Evolutionary conservation across 37 sponge, comb jelly and placozoan genomes (phyloP).

Genomic region (Spongilla lacustris): DNA sequence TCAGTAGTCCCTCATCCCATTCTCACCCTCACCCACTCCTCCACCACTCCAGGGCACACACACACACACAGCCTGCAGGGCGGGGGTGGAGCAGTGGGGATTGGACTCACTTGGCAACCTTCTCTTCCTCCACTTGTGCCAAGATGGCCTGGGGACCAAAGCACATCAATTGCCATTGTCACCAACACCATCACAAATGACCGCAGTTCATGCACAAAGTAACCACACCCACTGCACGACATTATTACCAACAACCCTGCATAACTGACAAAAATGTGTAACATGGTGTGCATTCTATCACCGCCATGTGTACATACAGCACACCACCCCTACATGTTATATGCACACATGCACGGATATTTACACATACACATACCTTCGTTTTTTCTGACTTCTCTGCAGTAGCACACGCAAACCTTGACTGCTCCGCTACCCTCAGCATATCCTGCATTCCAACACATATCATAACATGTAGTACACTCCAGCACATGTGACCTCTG

Average conservation of each 20-base stretch:
- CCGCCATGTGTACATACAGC: background rate
- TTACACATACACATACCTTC: conserved; percentile 34
- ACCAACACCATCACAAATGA: no score
- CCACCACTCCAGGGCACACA: no score
- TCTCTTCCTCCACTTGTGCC: conserved; percentile 61
- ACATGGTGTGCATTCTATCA: background rate
- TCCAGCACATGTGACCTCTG: no score
- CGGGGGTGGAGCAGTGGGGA: no score
- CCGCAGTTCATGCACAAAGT: no score
- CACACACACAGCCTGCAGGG: no score
- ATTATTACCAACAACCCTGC: no score
- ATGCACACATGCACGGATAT: background rate
- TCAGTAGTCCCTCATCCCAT: no score
- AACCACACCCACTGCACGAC: no score
- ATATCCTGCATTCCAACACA: conserved; percentile 35
- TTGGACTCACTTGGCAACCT: conserved; percentile 55
- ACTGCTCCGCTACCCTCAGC: conserved; percentile 42
- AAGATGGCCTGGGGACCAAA: conserved; percentile 35
- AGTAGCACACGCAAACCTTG: conserved; percentile 73
- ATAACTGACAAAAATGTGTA: no score
- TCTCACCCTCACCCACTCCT: no score
- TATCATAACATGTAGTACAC: background rate
- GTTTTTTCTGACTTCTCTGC: conserved; percentile 82
- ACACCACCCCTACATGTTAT: background rate
- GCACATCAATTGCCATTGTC: background rate